Percentiles rank a stretch among this genome's conserved stretches.
Evolutionary conservation across 2,888 invertebrate species (phyloP).

Genomic region (Tinea pellionella): DNA sequence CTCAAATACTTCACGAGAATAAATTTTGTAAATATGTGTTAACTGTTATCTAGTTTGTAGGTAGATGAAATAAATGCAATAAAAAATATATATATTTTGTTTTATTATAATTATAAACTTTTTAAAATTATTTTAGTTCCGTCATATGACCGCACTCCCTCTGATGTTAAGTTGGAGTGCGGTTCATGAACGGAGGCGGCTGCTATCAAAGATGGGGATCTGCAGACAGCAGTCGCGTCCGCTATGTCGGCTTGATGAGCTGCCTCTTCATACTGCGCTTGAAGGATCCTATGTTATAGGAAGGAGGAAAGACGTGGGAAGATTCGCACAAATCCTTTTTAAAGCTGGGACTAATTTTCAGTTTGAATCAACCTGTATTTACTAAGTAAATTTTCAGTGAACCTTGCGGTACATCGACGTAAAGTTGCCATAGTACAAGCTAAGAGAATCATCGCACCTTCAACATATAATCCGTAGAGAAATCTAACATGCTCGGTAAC

Average conservation of each 20-base stretch:
- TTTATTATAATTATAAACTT: constrained; percentile 16
- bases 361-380: constrained; percentile 30
- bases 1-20: background rate
- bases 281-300: too few relatives aligned
- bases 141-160: too few relatives aligned
- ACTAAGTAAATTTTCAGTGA: constrained; percentile 25
- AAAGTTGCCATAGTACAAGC: constrained; percentile 70
- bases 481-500: constrained; percentile 70
- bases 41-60: constrained; percentile 64
- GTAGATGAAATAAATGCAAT: constrained; percentile 20
- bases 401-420: constrained; percentile 54
- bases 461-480: constrained; percentile 75
- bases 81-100: constrained; percentile 16
- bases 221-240: too few relatives aligned
- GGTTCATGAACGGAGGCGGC: too few relatives aligned
- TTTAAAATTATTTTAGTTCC: too few relatives aligned
- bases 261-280: too few relatives aligned
- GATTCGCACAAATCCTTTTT: too few relatives aligned
- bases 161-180: too few relatives aligned
- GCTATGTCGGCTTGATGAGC: too few relatives aligned
- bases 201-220: too few relatives aligned
- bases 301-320: too few relatives aligned
- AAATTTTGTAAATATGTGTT: constrained; percentile 58
- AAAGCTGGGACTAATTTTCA: background rate
- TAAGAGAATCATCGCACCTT: constrained; percentile 73